Conservation (phyloP, 2,888 invertebrate genomes). For the Hypena proboscidalis region DNA sequence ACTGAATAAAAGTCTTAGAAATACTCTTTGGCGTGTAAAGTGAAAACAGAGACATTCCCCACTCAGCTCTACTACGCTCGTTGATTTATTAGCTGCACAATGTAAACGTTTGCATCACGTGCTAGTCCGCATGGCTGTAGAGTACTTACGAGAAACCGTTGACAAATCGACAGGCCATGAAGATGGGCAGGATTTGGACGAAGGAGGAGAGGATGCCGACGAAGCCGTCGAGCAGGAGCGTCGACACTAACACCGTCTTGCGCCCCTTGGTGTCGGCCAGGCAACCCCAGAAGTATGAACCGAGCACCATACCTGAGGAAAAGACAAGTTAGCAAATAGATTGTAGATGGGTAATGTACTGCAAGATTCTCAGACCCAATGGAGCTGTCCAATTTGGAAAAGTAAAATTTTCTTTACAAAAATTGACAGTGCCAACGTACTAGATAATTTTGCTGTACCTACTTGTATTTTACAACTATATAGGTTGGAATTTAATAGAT, state of each 20-base stretch:
- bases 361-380: no score
- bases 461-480: no score
- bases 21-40: no score
- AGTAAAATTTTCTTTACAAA: no score
- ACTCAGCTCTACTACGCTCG: no score
- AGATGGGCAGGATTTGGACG: slow-evolving; percentile 89
- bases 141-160: slow-evolving; percentile 92
- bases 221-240: slow-evolving; percentile 90
- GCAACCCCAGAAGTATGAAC: slow-evolving; percentile 94
- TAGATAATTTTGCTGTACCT: no score
- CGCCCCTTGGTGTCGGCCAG: slow-evolving; percentile 93
- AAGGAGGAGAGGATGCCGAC: slow-evolving; percentile 90
- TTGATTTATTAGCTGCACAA: slow-evolving; percentile 17
- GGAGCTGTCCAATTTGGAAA: no score
- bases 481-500: no score
- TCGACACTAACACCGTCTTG: slow-evolving; percentile 89
- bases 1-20: no score
- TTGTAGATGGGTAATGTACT: no score
- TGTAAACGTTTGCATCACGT: slow-evolving; percentile 40
- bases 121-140: slow-evolving; percentile 32
- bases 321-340: neutral
- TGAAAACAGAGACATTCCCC: no score
- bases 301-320: slow-evolving; percentile 90
- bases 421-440: no score
- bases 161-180: slow-evolving; percentile 90